These are phyloP conservation scores for Pangasius sanitwongsei DNA, from an alignment of 2,797 vertebrate species.

Conservation along the genomic window DNA sequence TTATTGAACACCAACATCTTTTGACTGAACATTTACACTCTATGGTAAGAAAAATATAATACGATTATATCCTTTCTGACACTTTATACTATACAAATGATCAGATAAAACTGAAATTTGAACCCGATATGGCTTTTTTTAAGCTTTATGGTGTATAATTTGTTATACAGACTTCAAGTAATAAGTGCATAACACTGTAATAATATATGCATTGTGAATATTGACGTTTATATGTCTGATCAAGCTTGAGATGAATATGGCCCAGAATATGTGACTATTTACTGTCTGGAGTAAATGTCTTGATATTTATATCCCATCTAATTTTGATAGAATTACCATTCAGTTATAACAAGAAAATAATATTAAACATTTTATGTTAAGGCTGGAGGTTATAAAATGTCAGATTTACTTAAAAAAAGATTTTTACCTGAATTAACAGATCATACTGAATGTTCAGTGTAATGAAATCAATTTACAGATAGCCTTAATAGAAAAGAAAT, in stretches of 20 bases:
- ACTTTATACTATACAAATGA: not conserved
- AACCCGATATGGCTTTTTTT: not conserved
- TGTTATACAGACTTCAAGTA: not conserved
- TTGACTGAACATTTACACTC: not conserved
- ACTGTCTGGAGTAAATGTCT: not conserved
- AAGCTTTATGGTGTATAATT: not conserved
- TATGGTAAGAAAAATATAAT: conserved; percentile 11
- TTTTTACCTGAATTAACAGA: not conserved
- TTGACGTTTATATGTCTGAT: not conserved
- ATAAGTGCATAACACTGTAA: not conserved
- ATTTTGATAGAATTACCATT: not conserved
- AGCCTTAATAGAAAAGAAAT: not conserved
- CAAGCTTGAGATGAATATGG: not conserved
- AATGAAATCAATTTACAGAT: not conserved
- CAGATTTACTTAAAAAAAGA: not conserved
- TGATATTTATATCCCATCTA: not conserved
- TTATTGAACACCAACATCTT: not conserved
- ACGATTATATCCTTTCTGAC: not conserved
- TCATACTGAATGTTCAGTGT: not conserved
- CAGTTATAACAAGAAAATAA: not conserved
- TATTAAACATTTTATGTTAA: not conserved
- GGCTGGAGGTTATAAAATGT: not conserved
- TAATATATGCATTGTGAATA: not conserved
- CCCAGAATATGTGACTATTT: not conserved
- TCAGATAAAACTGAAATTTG: not conserved